phyloP scores from a whole-genome alignment of 2,113 vertebrate genomes.

The Mormoops blainvillei region DNA sequence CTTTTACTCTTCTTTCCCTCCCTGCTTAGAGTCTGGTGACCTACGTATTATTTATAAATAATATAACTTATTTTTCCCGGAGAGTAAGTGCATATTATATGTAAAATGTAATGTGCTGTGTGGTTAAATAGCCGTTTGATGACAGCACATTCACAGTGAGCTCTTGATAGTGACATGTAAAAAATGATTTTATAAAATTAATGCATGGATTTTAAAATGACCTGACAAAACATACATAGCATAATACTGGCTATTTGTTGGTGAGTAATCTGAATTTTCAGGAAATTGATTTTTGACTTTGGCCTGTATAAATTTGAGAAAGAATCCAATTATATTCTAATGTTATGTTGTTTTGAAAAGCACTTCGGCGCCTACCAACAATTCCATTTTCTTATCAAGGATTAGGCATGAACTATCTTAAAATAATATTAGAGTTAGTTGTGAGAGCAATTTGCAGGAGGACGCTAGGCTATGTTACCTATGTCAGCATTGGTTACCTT shows the following conservation, averaged over 20 bases:
- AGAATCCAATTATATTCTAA: conserved; percentile 43
- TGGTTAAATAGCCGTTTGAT: conserved; percentile 18
- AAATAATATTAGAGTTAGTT: background rate
- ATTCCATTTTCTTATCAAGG: conserved; percentile 59
- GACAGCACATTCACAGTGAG: conserved; percentile 51
- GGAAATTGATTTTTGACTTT: conserved; percentile 4
- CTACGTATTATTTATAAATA: conserved; percentile 2
- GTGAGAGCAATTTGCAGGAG: conserved; percentile 36
- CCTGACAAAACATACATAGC: conserved; percentile 16
- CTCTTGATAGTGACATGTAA: conserved; percentile 41
- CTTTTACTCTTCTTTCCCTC: conserved; percentile 45
- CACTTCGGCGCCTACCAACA: conserved; percentile 71
- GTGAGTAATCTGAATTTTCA: background rate
- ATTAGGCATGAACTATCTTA: conserved; percentile 58
- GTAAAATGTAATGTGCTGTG: conserved; percentile 23
- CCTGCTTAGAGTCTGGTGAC: conserved; percentile 55
- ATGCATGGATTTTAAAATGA: background rate
- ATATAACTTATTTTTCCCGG: conserved; percentile 54
- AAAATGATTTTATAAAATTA: conserved; percentile 41
- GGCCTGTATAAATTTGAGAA: conserved; percentile 43
- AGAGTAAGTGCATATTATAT: conserved; percentile 11
- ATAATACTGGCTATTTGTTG: conserved; percentile 11
- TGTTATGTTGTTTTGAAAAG: conserved; percentile 50
- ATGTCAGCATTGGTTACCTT: conserved; percentile 67
- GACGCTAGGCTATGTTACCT: conserved; percentile 37